phyloP scores from a whole-genome alignment of 1,140 invertebrate genomes.

The Aphelenchoides fujianensis region DNA sequence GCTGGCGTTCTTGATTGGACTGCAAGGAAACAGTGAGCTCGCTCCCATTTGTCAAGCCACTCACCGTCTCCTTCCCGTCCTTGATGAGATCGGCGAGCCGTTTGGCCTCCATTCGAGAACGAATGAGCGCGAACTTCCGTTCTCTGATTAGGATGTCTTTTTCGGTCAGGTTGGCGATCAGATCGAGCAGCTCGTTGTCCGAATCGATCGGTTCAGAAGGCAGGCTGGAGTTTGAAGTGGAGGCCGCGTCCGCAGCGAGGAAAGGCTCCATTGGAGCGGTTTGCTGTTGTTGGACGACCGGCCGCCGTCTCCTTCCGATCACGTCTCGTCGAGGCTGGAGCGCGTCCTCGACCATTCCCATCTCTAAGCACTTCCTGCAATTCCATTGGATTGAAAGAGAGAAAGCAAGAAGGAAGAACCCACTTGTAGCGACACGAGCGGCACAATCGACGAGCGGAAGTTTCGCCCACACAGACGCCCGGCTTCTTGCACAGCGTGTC shows the following conservation, averaged over 20 bases:
- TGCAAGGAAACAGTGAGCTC: conserved; percentile 15
- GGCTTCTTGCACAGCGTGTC: conserved; percentile 53
- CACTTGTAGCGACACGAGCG: conserved; percentile 32
- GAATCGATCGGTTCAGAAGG: not conserved
- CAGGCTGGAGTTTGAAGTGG: conserved; percentile 1
- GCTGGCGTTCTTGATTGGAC: not conserved
- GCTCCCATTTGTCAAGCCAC: conserved; percentile 11
- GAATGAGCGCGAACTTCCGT: conserved; percentile 44
- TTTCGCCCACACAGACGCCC: conserved; percentile 87
- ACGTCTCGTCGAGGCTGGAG: conserved; percentile 35
- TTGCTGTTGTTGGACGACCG: conserved; percentile 14
- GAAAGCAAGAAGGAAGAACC: not conserved
- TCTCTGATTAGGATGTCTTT: conserved; percentile 40
- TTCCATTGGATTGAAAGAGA: conserved; percentile 60
- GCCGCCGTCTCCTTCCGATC: conserved; percentile 30
- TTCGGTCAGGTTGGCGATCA: conserved; percentile 35
- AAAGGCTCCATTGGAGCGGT: conserved; percentile 23
- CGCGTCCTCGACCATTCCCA: conserved; percentile 70
- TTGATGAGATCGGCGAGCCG: conserved; percentile 37
- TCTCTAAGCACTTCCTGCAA: conserved; percentile 67
- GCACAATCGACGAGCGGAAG: conserved; percentile 72
- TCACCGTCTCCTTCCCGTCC: conserved; percentile 9
- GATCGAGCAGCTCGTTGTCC: conserved; percentile 27
- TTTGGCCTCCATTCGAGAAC: conserved; percentile 42
- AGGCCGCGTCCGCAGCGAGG: conserved; percentile 17